Conservation (phyloP, 2,888 invertebrate species). For the Lepidocyrtoides sp. region DNA sequence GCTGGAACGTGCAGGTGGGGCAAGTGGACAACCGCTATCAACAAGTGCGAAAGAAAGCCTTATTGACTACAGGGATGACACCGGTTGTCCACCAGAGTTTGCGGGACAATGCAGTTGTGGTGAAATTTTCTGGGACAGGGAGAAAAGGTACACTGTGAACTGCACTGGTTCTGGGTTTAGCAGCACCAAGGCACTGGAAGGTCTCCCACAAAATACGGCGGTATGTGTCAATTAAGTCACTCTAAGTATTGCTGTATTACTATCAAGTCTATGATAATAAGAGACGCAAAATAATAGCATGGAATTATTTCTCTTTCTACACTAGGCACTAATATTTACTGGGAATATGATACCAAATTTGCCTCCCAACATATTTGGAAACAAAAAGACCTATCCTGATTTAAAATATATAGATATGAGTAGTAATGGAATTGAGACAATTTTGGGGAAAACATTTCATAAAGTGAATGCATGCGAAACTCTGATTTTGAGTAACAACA, state of each 20-base stretch:
- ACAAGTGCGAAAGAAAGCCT: slow-evolving; percentile 50
- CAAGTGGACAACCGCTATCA: slow-evolving; percentile 59
- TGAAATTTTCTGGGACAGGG: background rate
- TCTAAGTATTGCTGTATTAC: too few relatives aligned
- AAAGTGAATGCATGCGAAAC: slow-evolving; percentile 91
- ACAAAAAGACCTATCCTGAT: slow-evolving; percentile 88
- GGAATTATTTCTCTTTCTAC: slow-evolving; percentile 21
- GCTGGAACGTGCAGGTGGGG: slow-evolving; percentile 52
- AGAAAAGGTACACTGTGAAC: slow-evolving; percentile 88
- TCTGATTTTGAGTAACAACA: slow-evolving; percentile 91
- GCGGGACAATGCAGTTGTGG: slow-evolving; percentile 63
- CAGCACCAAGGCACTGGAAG: slow-evolving; percentile 89
- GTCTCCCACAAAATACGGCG: slow-evolving; percentile 90
- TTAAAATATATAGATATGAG: slow-evolving; percentile 91
- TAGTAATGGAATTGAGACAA: slow-evolving; percentile 91
- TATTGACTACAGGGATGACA: slow-evolving; percentile 21
- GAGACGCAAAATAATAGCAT: background rate
- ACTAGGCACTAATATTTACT: slow-evolving; percentile 90
- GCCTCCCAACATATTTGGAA: slow-evolving; percentile 92
- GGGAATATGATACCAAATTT: slow-evolving; percentile 90
- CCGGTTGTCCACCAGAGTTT: slow-evolving; percentile 64
- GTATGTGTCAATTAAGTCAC: slow-evolving; percentile 85
- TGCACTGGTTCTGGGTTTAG: slow-evolving; percentile 90
- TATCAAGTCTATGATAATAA: too few relatives aligned
- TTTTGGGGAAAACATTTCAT: slow-evolving; percentile 92